These are phyloP conservation scores for Muscicapa striata DNA, from an alignment of 2,797 vertebrate genomes.

Conservation along the genomic window DNA sequence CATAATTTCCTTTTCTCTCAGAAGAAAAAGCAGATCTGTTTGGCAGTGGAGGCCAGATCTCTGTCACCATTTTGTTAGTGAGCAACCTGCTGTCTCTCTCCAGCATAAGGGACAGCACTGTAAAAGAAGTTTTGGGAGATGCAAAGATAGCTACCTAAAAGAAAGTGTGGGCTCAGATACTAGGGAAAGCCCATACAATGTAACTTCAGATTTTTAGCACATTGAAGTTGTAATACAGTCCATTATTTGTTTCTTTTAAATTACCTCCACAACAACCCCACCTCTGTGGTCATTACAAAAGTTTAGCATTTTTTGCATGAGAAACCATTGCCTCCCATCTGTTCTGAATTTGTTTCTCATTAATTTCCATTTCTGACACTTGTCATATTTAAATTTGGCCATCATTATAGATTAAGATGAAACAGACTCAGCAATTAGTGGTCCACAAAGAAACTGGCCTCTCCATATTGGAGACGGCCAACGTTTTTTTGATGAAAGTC, in stretches of 20 bases:
- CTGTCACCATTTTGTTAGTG: background rate
- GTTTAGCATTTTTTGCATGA: constrained; percentile 41
- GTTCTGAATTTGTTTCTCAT: constrained; percentile 81
- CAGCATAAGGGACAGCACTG: background rate
- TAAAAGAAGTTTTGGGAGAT: background rate
- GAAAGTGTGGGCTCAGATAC: background rate
- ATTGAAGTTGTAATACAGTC: background rate
- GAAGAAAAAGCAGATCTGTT: background rate
- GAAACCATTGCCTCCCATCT: constrained; percentile 77
- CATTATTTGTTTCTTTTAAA: background rate
- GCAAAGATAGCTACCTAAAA: background rate
- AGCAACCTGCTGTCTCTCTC: background rate
- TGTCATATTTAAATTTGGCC: constrained; percentile 42
- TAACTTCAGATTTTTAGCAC: background rate
- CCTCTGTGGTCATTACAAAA: background rate
- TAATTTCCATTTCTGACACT: constrained; percentile 82
- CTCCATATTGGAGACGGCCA: background rate
- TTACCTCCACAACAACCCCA: background rate
- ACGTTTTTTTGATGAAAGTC: background rate
- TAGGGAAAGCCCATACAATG: background rate
- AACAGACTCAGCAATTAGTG: background rate
- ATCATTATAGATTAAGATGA: constrained; percentile 20
- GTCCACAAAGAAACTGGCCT: background rate
- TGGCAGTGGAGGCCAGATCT: background rate
- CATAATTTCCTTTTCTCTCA: background rate